Evolutionary conservation across 2,888 invertebrate species (phyloP).

Genomic region (Pyrrhia umbra): DNA sequence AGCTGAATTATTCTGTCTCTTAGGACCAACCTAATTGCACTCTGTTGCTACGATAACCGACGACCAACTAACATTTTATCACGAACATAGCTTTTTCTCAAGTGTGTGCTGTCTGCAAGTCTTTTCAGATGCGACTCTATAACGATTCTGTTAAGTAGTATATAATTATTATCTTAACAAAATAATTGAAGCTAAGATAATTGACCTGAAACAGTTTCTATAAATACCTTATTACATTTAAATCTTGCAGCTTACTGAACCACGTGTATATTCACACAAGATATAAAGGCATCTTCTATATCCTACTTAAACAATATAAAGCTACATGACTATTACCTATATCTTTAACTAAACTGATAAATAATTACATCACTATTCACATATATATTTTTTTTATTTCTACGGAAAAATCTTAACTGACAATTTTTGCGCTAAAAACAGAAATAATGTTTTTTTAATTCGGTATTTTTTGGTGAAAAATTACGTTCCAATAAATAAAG

Average conservation of each 20-base stretch:
- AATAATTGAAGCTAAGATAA: conserved; percentile 5
- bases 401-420: too few relatives aligned
- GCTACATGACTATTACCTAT: too few relatives aligned
- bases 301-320: too few relatives aligned
- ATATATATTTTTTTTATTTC: too few relatives aligned
- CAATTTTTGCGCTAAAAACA: too few relatives aligned
- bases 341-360: too few relatives aligned
- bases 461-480: too few relatives aligned
- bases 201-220: conserved; percentile 13
- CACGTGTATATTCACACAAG: conserved; percentile 29
- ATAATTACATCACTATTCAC: too few relatives aligned
- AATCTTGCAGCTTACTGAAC: background rate
- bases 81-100: background rate
- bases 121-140: background rate
- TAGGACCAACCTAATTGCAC: conserved; percentile 7
- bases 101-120: background rate
- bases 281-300: too few relatives aligned
- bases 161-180: conserved; percentile 9
- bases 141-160: background rate
- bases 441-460: too few relatives aligned
- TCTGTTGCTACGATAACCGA: background rate
- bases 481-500: too few relatives aligned
- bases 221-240: conserved; percentile 21
- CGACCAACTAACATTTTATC: background rate
- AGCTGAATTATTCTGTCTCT: conserved; percentile 6